Evolutionary conservation across 2,797 vertebrate genomes (phyloP), one percentile per base, ranked within the genome.

Genomic region (Mus minutoides): DNA sequence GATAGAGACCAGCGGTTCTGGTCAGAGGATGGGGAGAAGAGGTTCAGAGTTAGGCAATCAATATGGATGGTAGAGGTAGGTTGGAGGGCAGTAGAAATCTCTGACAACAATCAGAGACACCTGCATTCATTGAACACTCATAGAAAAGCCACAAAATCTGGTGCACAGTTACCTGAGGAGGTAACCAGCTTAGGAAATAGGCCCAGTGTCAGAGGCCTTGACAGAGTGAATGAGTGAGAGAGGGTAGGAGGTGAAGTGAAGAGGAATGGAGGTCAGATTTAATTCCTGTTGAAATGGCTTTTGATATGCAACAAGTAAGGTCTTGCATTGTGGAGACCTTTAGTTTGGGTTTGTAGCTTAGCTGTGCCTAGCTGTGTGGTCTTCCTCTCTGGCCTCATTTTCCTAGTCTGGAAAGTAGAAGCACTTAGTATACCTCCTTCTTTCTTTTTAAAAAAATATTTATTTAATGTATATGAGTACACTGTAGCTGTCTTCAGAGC

Each of bases 341-440:
- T 58, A 29, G 49, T 56, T 29, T 75, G 77, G 12, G 52, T 94
- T 95, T 76, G 24, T 85, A 84, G 90, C 22, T 80, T 40, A 79
- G 12, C 22, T 88, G 54, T 64, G 52, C 76, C 76, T 64, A 40
- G 46, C 31, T 95, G 17, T 69, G 49, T 77, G 75, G 80, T 54
- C 58, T 83, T 80, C 40, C 17, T 79, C 62, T 92, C 60, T 94
- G 90, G 80, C 54, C 71, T 93, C 22, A n/a, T 62, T 95, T 94
- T 93, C 80, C 64, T 87, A 40, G 37, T 90, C 64, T 79, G 77
- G 77, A 83, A 94, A 89, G 80, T 71, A 83, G 85, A 54, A 26
- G 14, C 88, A 31, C 43, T 90, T 76, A 89, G 34, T 54, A n/a
- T 71, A 78, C 7, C 29, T 92, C 34, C 34, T 14, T 37, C 34